phyloP scores from a whole-genome alignment of 92 coral and sea anemone genomes.

The Meandrina meandrites region DNA sequence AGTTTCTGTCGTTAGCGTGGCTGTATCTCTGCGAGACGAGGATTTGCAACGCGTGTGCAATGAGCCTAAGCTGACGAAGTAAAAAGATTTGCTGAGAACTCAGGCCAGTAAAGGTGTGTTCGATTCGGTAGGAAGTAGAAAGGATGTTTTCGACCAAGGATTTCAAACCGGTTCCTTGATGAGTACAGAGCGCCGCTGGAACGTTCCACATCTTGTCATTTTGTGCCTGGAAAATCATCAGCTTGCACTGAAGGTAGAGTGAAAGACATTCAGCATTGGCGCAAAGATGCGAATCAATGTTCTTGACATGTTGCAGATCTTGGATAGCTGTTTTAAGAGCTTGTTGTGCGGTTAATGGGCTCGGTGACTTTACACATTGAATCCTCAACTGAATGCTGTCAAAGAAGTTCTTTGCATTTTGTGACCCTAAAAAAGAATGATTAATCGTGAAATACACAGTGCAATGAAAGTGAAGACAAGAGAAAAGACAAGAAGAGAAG shows the following conservation, averaged over 20 bases:
- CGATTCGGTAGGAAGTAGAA: constrained; percentile 81
- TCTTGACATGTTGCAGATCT: constrained; percentile 80
- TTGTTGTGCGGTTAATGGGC: constrained; percentile 55
- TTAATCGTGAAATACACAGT: not conserved
- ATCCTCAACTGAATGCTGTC: constrained; percentile 69
- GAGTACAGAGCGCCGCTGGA: constrained; percentile 85
- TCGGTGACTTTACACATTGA: constrained; percentile 48
- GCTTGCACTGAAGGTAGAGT: constrained; percentile 80
- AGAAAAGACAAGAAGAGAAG: not conserved
- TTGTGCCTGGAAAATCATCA: constrained; percentile 81
- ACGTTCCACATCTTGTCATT: constrained; percentile 77
- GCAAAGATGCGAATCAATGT: constrained; percentile 66
- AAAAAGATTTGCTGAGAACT: constrained; percentile 75
- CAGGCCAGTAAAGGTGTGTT: constrained; percentile 79
- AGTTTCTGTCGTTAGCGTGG: constrained; percentile 63
- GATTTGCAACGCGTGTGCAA: constrained; percentile 86
- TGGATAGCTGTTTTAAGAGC: constrained; percentile 72
- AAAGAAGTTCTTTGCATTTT: constrained; percentile 54
- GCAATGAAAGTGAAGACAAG: too few species aligned
- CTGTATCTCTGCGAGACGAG: constrained; percentile 79
- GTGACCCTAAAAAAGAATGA: constrained; percentile 37
- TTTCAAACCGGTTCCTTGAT: constrained; percentile 72
- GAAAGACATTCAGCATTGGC: constrained; percentile 85
- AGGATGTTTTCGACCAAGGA: constrained; percentile 77
- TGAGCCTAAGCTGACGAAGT: constrained; percentile 81